Base-by-base conservation (phyloP, 2,113 vertebrate species). In the Vulpes vulpes region DNA sequence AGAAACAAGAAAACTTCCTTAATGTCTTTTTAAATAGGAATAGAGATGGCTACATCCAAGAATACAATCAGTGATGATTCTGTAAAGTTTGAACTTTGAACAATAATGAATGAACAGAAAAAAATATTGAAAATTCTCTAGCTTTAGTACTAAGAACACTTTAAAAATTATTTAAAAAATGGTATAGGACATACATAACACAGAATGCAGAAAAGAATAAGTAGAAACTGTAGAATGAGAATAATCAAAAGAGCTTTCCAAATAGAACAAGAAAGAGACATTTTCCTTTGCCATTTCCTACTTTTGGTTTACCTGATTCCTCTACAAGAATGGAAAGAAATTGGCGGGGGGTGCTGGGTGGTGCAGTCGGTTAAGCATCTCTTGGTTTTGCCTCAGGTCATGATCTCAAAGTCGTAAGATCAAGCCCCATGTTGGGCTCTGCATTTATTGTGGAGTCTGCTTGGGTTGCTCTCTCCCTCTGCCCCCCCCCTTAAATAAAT, bases 211-310 rank as follows among this genome's bases (percentile, higher is more conserved):
- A 84, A 55, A 64, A 35, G 4, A 19, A 65, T 94, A 30, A 51
- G 69, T 51, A 5, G n/a, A 78, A 92, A 82, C 25, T 17, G 5
- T 15, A 51, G 59, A 53, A 57, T 55, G 15, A 83, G 43, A 83
- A 93, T 53, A 62, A 67, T 62, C 43, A 22, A 17, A 51, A 79
- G 78, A 67, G n/a, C 43, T 65, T 38, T 16, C 67, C 25, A 73
- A 93, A 71, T 8, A 95, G 38, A 83, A 82, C 19, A 27, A 81
- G 38, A 94, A 96, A 81, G 23, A 85, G 4, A 89, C 23, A 15
- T 12, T 25, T 5, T 2, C 19, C 7, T 49, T 73, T 59, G 25
- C 43, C 57, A 1, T 67, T 62, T 89, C 38, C 59, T 43, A 49
- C 51, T 59, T 57, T 73, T 81, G 32, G 5, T 84, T 79, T 89